Conservation (phyloP, 1,140 invertebrate genomes). For the Aphidius gifuensis region DNA sequence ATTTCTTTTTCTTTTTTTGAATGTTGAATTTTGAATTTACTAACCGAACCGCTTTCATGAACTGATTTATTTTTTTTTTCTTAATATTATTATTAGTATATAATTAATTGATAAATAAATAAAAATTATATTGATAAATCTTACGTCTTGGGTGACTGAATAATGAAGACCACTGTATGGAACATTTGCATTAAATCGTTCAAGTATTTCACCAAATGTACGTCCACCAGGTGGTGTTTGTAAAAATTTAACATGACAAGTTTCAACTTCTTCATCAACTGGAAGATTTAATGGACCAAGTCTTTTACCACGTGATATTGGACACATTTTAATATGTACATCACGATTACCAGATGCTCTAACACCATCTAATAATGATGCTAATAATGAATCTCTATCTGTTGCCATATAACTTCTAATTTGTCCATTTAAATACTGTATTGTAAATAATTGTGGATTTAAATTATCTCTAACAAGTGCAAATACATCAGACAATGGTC, state of each 20-base stretch:
- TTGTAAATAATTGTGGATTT: slow-evolving; percentile 90
- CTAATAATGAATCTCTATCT: slow-evolving; percentile 89
- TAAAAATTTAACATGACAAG: slow-evolving; percentile 79
- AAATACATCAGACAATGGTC: slow-evolving; percentile 87
- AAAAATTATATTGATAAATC: slow-evolving; percentile 37
- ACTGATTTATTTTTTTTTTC: slow-evolving; percentile 23
- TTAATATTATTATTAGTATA: slow-evolving; percentile 9
- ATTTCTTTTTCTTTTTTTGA: slow-evolving; percentile 7
- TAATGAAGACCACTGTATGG: slow-evolving; percentile 96
- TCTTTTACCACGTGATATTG: slow-evolving; percentile 79
- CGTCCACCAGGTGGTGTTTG: slow-evolving; percentile 66
- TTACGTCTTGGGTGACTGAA: slow-evolving; percentile 93
- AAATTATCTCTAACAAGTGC: slow-evolving; percentile 84
- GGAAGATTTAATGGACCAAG: slow-evolving; percentile 83
- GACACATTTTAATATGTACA: slow-evolving; percentile 90
- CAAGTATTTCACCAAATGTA: slow-evolving; percentile 69
- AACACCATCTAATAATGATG: slow-evolving; percentile 93
- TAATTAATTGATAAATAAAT: slow-evolving; percentile 5
- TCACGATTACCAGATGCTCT: slow-evolving; percentile 94
- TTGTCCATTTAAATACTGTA: slow-evolving; percentile 93
- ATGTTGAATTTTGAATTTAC: background rate
- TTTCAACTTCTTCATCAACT: slow-evolving; percentile 95
- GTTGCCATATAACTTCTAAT: slow-evolving; percentile 83
- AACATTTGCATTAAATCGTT: slow-evolving; percentile 95
- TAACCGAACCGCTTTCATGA: slow-evolving; percentile 34